Conservation (phyloP, 1,140 invertebrate genomes). For the Aporrectodea caliginosa region DNA sequence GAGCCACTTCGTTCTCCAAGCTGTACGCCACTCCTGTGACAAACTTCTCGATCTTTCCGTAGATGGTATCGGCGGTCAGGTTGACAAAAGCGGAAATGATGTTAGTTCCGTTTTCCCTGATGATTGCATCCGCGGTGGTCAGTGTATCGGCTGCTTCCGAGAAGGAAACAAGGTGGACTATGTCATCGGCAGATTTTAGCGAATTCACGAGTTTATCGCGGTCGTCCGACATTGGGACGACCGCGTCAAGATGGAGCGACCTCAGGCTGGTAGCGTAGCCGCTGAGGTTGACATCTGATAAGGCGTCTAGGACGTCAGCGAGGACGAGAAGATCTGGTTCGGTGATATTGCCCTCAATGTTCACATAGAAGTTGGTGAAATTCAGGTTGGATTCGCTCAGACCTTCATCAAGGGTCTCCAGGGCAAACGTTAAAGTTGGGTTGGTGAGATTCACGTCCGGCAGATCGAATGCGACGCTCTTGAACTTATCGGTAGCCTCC, state of each 20-base stretch:
- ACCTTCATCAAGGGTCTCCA: not conserved
- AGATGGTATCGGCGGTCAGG: conserved; percentile 10
- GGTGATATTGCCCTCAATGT: not conserved
- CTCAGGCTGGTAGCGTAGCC: not conserved
- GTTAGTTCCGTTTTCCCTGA: not conserved
- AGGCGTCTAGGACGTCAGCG: not conserved
- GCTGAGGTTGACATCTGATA: not conserved
- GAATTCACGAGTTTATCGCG: not conserved
- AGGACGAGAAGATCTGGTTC: not conserved
- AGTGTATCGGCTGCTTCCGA: not conserved
- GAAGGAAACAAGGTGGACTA: not conserved
- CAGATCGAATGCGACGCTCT: not conserved
- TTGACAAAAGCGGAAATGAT: conserved; percentile 12
- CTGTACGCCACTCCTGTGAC: not conserved
- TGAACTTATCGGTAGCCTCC: not conserved
- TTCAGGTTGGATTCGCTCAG: not conserved
- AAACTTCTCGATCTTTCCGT: conserved; percentile 3
- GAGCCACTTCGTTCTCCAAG: conserved; percentile 15
- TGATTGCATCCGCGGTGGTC: not conserved
- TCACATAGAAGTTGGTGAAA: not conserved
- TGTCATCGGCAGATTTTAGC: not conserved
- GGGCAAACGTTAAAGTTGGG: not conserved
- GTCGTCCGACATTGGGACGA: not conserved
- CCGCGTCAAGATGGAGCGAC: not conserved
- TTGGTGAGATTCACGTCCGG: not conserved